phyloP scores from a whole-genome alignment of 2,797 vertebrate genomes.

The Antennarius maculatus region DNA sequence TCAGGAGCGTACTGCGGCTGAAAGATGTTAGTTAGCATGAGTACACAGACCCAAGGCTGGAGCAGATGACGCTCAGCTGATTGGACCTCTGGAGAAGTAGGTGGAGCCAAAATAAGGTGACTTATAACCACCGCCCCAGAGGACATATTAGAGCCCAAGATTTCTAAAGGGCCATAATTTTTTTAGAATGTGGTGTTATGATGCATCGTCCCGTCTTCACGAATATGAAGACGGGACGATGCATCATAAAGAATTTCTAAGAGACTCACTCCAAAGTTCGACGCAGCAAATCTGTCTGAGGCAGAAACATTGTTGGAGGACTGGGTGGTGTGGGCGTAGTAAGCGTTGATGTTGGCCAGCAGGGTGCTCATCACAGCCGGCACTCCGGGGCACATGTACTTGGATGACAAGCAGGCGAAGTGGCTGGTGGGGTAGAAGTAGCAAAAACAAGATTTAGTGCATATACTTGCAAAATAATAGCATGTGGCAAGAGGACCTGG shows the following conservation, averaged over 20 bases:
- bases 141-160: not conserved
- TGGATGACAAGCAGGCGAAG: conserved; percentile 97
- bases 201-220: not conserved
- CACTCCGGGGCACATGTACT: conserved; percentile 98
- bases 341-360: conserved; percentile 97
- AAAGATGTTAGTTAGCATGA: conserved; percentile 30
- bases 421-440: conserved; percentile 79
- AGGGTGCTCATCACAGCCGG: conserved; percentile 99
- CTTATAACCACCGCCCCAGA: conserved; percentile 6
- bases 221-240: not conserved
- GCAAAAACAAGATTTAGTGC: conserved; percentile 21
- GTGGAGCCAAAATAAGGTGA: conserved; percentile 13
- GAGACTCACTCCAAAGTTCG: conserved; percentile 95
- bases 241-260: not conserved
- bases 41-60: conserved; percentile 27
- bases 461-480: conserved; percentile 9
- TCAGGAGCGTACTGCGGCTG: conserved; percentile 23
- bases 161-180: not conserved
- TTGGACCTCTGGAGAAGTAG: conserved; percentile 35
- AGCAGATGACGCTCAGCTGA: conserved; percentile 33
- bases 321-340: conserved; percentile 96
- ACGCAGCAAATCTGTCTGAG: conserved; percentile 95
- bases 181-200: not conserved
- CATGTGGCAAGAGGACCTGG: not conserved
- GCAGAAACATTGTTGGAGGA: conserved; percentile 95